Percentiles rank a stretch among this genome's conserved stretches.
These are phyloP conservation scores for Homarus gammarus DNA, from an alignment of 2,888 invertebrate genomes.

Conservation along the genomic window DNA sequence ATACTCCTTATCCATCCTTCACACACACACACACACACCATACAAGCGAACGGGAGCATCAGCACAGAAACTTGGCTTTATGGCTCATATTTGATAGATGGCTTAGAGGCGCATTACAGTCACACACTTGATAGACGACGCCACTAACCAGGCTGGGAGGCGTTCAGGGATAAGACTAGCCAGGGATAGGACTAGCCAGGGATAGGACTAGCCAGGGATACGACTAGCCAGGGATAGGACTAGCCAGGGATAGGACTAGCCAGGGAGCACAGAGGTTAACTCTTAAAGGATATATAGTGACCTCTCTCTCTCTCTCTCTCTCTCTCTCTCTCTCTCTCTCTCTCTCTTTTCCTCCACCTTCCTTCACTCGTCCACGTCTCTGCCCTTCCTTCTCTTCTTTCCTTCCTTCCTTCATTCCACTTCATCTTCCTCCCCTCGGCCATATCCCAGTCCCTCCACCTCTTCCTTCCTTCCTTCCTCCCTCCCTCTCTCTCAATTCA, in stretches of 20 bases:
- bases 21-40: neutral
- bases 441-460: neutral
- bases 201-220: no score
- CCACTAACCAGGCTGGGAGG: neutral
- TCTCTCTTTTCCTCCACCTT: no score
- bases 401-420: neutral
- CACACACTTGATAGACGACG: neutral
- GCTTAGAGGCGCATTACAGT: neutral
- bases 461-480: neutral
- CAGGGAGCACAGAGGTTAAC: no score
- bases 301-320: no score
- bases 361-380: no score
- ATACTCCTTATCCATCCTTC: neutral
- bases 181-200: no score
- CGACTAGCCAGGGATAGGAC: no score
- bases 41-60: neutral
- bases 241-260: no score
- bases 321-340: no score
- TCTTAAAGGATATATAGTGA: no score
- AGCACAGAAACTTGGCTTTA: neutral
- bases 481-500: conserved; percentile 34
- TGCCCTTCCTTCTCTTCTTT: no score
- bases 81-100: conserved; percentile 8
- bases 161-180: no score
- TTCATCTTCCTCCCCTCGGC: neutral